Conservation (phyloP, 2,113 vertebrate species). For the Hypanus sabinus region DNA sequence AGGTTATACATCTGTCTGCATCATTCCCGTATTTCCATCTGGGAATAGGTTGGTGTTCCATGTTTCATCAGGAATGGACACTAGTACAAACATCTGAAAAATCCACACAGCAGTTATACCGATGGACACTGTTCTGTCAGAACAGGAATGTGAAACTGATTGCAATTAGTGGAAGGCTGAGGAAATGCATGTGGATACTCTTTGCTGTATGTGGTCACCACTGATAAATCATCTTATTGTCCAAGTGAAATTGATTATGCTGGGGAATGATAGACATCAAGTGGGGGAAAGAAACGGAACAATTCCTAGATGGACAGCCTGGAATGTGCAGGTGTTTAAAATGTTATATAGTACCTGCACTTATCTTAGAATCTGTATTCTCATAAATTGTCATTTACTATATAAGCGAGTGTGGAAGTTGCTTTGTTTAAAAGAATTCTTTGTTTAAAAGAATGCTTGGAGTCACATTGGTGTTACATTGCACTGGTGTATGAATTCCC, state of each 20-base stretch:
- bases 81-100: not conserved
- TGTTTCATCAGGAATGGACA: not conserved
- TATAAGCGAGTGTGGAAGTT: not conserved
- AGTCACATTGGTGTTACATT: slow-evolving; percentile 20
- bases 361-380: slow-evolving; percentile 18
- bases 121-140: slow-evolving; percentile 7
- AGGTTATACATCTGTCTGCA: not conserved
- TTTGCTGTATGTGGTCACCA: not conserved
- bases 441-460: slow-evolving; percentile 13
- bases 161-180: not conserved
- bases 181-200: not conserved
- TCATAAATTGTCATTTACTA: slow-evolving; percentile 3
- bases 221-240: slow-evolving; percentile 19
- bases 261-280: not conserved
- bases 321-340: slow-evolving; percentile 24
- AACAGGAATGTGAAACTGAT: not conserved
- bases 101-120: not conserved
- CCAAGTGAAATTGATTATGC: not conserved
- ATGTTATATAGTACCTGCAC: not conserved
- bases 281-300: too few relatives aligned
- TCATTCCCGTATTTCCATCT: slow-evolving; percentile 31
- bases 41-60: not conserved
- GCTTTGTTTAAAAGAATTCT: not conserved
- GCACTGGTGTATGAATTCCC: slow-evolving; percentile 14
- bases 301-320: not conserved